These are phyloP conservation scores for Andrena flavipes DNA, from an alignment of 2,888 invertebrate genomes.

Conservation along the genomic window DNA sequence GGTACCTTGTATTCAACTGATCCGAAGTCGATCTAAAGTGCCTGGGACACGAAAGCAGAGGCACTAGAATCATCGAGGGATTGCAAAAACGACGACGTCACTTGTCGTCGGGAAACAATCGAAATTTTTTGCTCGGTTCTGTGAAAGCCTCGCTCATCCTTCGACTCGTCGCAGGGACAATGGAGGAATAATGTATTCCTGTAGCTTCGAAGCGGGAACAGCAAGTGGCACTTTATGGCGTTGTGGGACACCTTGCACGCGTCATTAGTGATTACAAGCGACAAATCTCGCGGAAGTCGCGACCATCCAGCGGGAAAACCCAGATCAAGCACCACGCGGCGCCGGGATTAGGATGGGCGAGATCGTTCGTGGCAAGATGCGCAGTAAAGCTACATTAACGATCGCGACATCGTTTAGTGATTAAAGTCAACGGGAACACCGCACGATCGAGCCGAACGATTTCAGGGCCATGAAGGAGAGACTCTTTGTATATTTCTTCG, in stretches of 20 bases:
- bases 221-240: not conserved
- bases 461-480: too few species aligned
- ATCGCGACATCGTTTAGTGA: not conserved
- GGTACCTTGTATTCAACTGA: not conserved
- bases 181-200: not conserved
- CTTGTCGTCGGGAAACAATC: not conserved
- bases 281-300: conserved; percentile 8
- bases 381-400: not conserved
- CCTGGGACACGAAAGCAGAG: not conserved
- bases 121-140: not conserved
- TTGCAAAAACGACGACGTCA: not conserved
- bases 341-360: not conserved
- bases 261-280: conserved; percentile 10
- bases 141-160: not conserved
- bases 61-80: not conserved
- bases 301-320: conserved; percentile 40
- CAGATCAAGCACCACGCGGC: conserved; percentile 6
- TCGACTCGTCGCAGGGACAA: not conserved
- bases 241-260: not conserved
- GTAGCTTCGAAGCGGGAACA: not conserved
- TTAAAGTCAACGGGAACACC: not conserved
- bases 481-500: too few species aligned
- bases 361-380: not conserved
- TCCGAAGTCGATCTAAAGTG: not conserved
- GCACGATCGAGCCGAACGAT: not conserved